phyloP scores from a whole-genome alignment of 2,888 invertebrate species.

The Napeogenes inachia region DNA sequence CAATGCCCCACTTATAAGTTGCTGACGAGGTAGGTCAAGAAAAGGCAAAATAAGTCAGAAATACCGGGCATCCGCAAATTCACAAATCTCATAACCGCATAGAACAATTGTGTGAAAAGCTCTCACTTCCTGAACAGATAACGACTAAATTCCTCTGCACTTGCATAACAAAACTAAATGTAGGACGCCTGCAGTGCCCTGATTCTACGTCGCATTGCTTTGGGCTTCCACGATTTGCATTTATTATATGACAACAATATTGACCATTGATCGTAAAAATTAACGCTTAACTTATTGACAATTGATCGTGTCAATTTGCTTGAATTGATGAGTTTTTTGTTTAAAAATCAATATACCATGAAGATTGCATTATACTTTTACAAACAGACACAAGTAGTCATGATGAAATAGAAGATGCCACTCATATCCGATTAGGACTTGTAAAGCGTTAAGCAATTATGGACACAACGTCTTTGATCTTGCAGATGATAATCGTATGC shows the following conservation, averaged over 20 bases:
- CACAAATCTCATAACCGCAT: conserved; percentile 32
- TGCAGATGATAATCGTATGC: conserved; percentile 26
- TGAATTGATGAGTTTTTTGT: too few species aligned
- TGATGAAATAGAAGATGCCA: conserved; percentile 17
- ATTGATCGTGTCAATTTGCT: too few species aligned
- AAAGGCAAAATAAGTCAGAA: conserved; percentile 36
- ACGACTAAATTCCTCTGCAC: conserved; percentile 46
- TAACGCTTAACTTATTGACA: too few species aligned
- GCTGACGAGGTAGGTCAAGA: conserved; percentile 30
- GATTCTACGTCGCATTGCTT: conserved; percentile 52
- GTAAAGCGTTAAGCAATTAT: conserved; percentile 19
- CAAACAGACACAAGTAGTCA: background rate
- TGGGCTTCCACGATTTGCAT: conserved; percentile 26
- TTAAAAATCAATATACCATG: too few species aligned
- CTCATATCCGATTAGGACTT: conserved; percentile 18
- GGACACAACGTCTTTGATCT: conserved; percentile 24
- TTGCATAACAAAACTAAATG: conserved; percentile 51
- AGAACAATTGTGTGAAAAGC: conserved; percentile 38
- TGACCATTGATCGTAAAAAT: conserved; percentile 7
- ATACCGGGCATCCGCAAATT: conserved; percentile 30
- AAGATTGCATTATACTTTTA: too few species aligned
- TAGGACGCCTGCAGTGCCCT: conserved; percentile 70
- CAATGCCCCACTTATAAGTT: conserved; percentile 3
- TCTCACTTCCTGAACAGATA: conserved; percentile 34
- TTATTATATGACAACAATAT: conserved; percentile 12